A percentile compares a stretch with the other conserved stretches of the same genome.
Evolutionary conservation across 2,797 vertebrate species (phyloP).

Genomic region (Myripristis jacobus): DNA sequence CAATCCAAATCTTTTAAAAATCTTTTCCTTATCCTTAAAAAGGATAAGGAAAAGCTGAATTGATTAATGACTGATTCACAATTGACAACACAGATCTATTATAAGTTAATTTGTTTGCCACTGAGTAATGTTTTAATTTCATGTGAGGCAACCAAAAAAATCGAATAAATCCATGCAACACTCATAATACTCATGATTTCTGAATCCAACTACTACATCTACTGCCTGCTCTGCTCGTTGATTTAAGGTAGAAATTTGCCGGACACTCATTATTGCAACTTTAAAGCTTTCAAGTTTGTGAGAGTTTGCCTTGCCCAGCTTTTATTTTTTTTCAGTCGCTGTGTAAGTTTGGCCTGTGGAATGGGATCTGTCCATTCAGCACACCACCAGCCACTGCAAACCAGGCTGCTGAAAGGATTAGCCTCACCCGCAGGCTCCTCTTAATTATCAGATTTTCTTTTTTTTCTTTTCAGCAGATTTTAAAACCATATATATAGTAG

Average conservation of each 20-base stretch:
- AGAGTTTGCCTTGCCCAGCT: conserved; percentile 14
- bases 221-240: not conserved
- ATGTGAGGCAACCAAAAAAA: conserved; percentile 5
- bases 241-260: not conserved
- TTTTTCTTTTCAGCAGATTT: no score
- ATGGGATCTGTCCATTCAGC: conserved; percentile 1
- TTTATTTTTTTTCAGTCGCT: conserved; percentile 5
- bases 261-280: not conserved
- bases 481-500: conserved; percentile 4
- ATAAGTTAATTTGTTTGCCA: not conserved
- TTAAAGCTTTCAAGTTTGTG: conserved; percentile 4
- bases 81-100: no score
- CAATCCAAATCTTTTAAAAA: no score
- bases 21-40: no score
- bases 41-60: no score
- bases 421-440: conserved; percentile 1
- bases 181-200: no score
- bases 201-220: conserved; percentile 2
- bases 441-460: conserved; percentile 24
- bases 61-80: no score
- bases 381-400: conserved; percentile 16
- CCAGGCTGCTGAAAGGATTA: conserved; percentile 31
- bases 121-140: not conserved
- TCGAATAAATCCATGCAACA: not conserved
- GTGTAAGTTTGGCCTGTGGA: conserved; percentile 1